Evolutionary conservation across 2,888 invertebrate genomes (phyloP).

Genomic region (Andrena praecox): DNA sequence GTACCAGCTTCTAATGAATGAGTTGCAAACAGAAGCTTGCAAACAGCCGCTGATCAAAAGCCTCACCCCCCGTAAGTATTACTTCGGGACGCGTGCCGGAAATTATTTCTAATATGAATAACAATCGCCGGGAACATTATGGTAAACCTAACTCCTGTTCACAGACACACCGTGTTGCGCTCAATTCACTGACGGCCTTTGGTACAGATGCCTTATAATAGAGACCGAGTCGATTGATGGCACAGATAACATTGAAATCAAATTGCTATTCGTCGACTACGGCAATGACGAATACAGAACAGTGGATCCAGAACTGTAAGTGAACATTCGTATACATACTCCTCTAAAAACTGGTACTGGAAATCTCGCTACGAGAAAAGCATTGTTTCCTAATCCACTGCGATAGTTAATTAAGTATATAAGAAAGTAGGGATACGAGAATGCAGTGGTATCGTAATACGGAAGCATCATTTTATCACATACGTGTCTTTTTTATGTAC

Average conservation of each 20-base stretch:
- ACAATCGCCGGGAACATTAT: neutral
- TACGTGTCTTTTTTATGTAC: constrained; percentile 1
- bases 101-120: neutral
- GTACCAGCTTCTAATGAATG: constrained; percentile 86
- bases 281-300: constrained; percentile 87
- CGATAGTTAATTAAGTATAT: neutral
- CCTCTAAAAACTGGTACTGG: neutral
- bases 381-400: neutral
- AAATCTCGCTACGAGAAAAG: neutral
- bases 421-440: no score
- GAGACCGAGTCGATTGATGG: constrained; percentile 83
- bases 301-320: constrained; percentile 62
- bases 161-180: constrained; percentile 88
- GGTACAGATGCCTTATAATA: constrained; percentile 90
- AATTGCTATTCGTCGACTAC: constrained; percentile 91
- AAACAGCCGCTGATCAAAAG: constrained; percentile 85
- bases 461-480: neutral
- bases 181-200: constrained; percentile 88
- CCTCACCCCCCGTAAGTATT: constrained; percentile 84
- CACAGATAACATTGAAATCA: constrained; percentile 83
- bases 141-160: constrained; percentile 11
- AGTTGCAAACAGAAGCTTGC: constrained; percentile 85
- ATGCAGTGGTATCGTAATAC: neutral
- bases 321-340: constrained; percentile 10
- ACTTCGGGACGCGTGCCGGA: neutral